Evolutionary conservation across 2,888 invertebrate genomes (phyloP), one percentile per base, ranked within the genome.

Genomic region (Cerastoderma edule): DNA sequence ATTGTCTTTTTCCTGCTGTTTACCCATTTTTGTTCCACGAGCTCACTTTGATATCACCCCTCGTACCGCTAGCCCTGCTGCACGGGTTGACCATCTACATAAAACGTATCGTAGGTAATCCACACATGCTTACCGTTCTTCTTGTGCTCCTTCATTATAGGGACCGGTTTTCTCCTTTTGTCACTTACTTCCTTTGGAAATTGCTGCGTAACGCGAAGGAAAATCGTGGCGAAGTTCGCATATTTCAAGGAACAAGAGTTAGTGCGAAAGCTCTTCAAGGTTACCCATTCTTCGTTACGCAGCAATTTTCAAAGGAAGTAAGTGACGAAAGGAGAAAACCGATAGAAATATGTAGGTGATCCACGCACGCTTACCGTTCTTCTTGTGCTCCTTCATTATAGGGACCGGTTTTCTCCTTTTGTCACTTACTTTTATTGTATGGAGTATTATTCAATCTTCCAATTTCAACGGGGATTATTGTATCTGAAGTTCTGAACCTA

Each of bases 131-230:
- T 75, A 1, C 70, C 75, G 1, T 48, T 32, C 19, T 60, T 6
- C 19, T 33, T 56, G 2, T 65, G 65, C 19, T 56, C 57, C 28
- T 53, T 56, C 60, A 75, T 28, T 44, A 32, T 65, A 10, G 48
- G 46, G n/a, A 57, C 13, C 27, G 70, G 44, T 13, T 5, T 27
- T 33, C 53, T 32, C 19, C 69, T 28, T n/a, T 66, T 69, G 0
- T 69, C 65, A 0, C 13, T 27, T 13, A 75, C 70, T 33, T 69
- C 66, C 28, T 22, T 32, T 16, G 69, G 75, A 32, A 66, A 70
- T 30, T 78, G 78, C 63, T 78, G 74, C 22, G 35, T 32, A 19
- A 78, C 63, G 16, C n/a, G n/a, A n/a, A n/a, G n/a, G n/a, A n/a
- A n/a, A n/a, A n/a, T n/a, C n/a, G n/a, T n/a, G n/a, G n/a, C n/a